A percentile compares a stretch with the other conserved stretches of the same genome.
These are phyloP conservation scores for Rhinoptilus africanus DNA, from an alignment of 2,113 vertebrate species.

Conservation along the genomic window DNA sequence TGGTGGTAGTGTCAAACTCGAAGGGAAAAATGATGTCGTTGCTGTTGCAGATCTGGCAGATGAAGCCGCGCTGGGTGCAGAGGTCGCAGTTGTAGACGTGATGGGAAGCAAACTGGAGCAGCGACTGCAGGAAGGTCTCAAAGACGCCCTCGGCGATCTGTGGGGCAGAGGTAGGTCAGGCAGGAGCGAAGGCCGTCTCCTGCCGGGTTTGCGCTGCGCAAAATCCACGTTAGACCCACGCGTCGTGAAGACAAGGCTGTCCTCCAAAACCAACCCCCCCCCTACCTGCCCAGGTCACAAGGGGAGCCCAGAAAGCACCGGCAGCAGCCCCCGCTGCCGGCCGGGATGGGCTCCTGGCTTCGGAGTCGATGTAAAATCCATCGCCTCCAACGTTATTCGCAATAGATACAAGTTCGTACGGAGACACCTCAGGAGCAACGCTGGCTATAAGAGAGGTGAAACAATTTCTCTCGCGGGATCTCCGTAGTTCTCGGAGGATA, in stretches of 20 bases:
- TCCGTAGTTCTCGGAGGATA: rapidly evolving
- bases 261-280: not conserved
- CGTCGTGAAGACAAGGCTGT: not conserved
- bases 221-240: not conserved
- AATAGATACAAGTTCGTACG: rapidly evolving
- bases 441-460: not conserved
- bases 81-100: constrained; percentile 91
- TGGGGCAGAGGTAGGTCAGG: not conserved
- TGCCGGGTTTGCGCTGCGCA: not conserved
- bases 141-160: constrained; percentile 85
- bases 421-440: rapidly evolving
- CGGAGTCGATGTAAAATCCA: not conserved
- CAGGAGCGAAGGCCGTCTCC: rapidly evolving
- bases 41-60: constrained; percentile 91
- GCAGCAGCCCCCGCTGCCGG: not conserved
- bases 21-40: constrained; percentile 92
- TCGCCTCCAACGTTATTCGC: not conserved
- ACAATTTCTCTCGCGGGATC: too few relatives aligned
- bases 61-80: constrained; percentile 93
- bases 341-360: not conserved
- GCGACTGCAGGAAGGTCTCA: constrained; percentile 75
- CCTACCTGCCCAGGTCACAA: rapidly evolving
- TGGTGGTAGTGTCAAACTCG: constrained; percentile 87
- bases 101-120: constrained; percentile 80
- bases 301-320: rapidly evolving